Percentiles rank a stretch among this genome's conserved stretches.
Conservation (phyloP, 2,888 invertebrate species). For the Drosophila stalkeri region DNA sequence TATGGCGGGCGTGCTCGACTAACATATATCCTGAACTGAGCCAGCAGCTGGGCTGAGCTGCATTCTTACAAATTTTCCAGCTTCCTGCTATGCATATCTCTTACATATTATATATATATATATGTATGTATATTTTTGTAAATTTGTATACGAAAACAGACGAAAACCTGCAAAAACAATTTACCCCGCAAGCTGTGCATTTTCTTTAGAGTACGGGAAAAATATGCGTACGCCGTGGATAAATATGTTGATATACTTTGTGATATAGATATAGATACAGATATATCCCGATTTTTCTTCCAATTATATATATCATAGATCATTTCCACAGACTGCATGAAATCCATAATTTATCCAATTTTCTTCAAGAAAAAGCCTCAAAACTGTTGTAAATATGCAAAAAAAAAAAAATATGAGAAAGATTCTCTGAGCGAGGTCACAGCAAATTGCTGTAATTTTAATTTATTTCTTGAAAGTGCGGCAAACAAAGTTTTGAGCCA, state of each 20-base stretch:
- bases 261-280: too few species aligned
- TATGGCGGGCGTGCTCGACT: not conserved
- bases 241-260: too few species aligned
- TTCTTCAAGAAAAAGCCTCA: not conserved
- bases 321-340: too few species aligned
- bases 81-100: not conserved
- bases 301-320: too few species aligned
- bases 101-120: not conserved
- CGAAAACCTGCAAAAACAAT: not conserved
- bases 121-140: not conserved
- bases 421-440: conserved; percentile 30
- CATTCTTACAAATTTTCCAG: not conserved
- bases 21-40: not conserved
- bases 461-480: conserved; percentile 56
- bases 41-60: too few species aligned
- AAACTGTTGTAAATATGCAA: not conserved
- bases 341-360: not conserved
- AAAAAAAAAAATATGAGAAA: conserved; percentile 19
- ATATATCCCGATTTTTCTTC: too few species aligned
- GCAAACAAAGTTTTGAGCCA: conserved; percentile 38
- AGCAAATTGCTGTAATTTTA: conserved; percentile 66
- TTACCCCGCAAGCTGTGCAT: conserved; percentile 1
- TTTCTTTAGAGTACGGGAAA: not conserved
- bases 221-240: too few species aligned
- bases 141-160: not conserved